Percentiles rank a stretch among this genome's conserved stretches.
phyloP scores from a whole-genome alignment of 2,113 vertebrate genomes.

The Crotalus tigris region DNA sequence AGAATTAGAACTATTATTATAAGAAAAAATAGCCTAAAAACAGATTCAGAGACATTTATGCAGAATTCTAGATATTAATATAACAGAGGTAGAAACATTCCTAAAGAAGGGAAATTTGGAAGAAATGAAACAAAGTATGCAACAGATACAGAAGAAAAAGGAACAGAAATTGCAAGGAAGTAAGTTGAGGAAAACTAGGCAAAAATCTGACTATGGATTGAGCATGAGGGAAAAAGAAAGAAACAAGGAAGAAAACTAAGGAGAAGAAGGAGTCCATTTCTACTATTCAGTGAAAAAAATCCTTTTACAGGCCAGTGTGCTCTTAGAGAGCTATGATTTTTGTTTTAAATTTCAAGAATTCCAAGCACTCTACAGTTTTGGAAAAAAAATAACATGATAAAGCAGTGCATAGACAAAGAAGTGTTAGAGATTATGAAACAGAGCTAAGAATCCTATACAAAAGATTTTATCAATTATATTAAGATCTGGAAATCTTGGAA shows the following conservation, averaged over 20 bases:
- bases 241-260: neutral
- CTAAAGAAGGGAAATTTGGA: neutral
- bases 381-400: constrained; percentile 18
- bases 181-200: neutral
- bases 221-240: neutral
- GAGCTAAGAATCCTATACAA: constrained; percentile 22
- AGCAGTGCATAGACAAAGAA: constrained; percentile 38
- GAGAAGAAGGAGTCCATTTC: neutral
- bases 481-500: neutral
- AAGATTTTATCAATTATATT: constrained; percentile 14
- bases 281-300: neutral
- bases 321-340: neutral
- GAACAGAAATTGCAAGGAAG: neutral
- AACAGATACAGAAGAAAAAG: neutral
- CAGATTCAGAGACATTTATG: neutral
- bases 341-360: neutral
- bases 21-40: neutral
- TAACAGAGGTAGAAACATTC: neutral
- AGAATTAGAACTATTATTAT: neutral
- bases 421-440: neutral
- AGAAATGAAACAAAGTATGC: neutral
- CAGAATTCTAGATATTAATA: neutral
- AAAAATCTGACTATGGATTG: neutral
- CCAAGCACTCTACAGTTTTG: neutral
- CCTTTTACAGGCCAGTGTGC: neutral